These are phyloP conservation scores for Pica pica DNA, from an alignment of 2,113 vertebrate genomes.

Conservation along the genomic window DNA sequence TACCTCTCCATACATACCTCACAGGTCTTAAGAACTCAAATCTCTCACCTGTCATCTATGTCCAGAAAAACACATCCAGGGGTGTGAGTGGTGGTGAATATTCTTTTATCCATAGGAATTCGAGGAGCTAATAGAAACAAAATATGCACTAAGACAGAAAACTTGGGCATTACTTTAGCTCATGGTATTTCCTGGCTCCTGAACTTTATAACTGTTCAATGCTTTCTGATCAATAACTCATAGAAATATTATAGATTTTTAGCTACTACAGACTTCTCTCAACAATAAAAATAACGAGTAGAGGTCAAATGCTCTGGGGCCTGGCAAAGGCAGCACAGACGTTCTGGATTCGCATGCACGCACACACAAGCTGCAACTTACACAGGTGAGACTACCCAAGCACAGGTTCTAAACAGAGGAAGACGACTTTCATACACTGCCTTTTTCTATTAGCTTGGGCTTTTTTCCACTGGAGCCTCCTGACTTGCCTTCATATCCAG, in stretches of 20 bases:
- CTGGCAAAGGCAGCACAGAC: background rate
- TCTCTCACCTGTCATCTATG: slow-evolving; percentile 85
- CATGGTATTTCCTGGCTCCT: background rate
- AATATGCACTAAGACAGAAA: background rate
- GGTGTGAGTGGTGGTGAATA: slow-evolving; percentile 92
- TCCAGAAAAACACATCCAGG: slow-evolving; percentile 90
- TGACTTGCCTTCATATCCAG: slow-evolving; percentile 85
- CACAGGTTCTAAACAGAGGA: background rate
- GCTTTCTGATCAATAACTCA: background rate
- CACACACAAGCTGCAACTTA: background rate
- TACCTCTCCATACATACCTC: background rate
- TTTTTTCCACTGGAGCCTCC: background rate
- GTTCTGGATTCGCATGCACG: background rate
- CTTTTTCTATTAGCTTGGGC: background rate
- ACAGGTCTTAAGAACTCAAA: background rate
- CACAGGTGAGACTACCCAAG: background rate
- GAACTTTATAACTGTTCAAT: background rate
- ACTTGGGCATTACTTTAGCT: background rate
- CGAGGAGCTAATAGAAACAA: slow-evolving; percentile 76
- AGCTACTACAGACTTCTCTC: background rate
- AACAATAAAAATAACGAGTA: background rate
- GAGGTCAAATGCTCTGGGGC: background rate
- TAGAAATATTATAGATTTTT: background rate
- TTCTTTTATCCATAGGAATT: slow-evolving; percentile 87
- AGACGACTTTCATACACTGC: background rate